Evolutionary conservation across 1,140 invertebrate species (phyloP).

Genomic region (Anastrepha obliqua): DNA sequence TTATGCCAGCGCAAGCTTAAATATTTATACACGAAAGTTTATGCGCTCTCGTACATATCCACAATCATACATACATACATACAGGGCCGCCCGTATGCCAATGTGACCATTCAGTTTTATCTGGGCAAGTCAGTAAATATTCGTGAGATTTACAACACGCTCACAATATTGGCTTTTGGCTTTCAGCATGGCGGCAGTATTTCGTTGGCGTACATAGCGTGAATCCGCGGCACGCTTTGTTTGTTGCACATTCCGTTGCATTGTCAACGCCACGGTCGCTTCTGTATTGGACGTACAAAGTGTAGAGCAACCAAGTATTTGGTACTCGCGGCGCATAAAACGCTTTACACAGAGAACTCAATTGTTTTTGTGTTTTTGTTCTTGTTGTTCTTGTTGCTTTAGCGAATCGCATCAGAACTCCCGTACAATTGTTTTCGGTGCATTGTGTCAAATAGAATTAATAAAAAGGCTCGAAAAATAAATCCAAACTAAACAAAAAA

Average conservation of each 20-base stretch:
- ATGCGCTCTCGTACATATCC: not conserved
- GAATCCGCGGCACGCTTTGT: slow-evolving; percentile 50
- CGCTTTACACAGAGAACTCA: not conserved
- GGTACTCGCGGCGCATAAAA: not conserved
- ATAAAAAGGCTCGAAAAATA: slow-evolving; percentile 5
- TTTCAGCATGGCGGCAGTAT: slow-evolving; percentile 4
- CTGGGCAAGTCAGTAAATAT: slow-evolving; percentile 58
- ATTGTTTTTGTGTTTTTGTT: not conserved
- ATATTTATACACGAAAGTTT: too few species aligned
- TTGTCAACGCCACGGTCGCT: slow-evolving; percentile 10
- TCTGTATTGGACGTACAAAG: not conserved
- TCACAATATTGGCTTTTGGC: slow-evolving; percentile 32
- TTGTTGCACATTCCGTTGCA: slow-evolving; percentile 47
- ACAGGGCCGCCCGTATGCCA: not conserved
- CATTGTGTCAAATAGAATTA: slow-evolving; percentile 36
- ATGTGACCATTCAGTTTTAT: slow-evolving; percentile 48
- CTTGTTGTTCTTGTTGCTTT: not conserved
- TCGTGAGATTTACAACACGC: slow-evolving; percentile 58
- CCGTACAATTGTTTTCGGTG: slow-evolving; percentile 4
- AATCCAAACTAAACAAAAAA: not conserved
- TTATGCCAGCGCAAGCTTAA: not conserved
- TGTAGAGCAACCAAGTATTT: not conserved
- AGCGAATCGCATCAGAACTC: not conserved
- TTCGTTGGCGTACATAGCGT: slow-evolving; percentile 34
- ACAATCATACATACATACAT: not conserved